Evolutionary conservation across 2,888 invertebrate species (phyloP), one percentile per base, ranked within the genome.

Genomic region (Lathronympha strigana): DNA sequence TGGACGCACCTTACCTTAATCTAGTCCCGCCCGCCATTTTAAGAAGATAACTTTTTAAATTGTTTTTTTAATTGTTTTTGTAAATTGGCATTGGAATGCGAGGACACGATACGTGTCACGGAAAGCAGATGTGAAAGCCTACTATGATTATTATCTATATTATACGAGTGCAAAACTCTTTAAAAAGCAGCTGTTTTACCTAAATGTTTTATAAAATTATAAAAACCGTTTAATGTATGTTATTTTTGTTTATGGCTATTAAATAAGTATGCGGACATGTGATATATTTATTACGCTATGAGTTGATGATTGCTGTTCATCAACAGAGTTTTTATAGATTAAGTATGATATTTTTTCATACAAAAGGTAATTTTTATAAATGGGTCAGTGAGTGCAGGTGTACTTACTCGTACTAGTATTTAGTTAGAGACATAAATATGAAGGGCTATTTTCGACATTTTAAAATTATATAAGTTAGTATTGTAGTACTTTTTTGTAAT

Each of bases 1-100:
- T 21, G 70, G 61, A 70, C 70, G 71, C 82, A 82, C 82, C 82
- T 81, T 82, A 76, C 64, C 66, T 54, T 66, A 61, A 66, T 60
- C 66, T 66, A 66, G 66, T 43, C 23, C 21, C 47, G 23, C 47
- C 66, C 21, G 66, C 54, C 66, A 66, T 66, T 61, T 66, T 61
- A 40, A 62, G 49, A 19, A 57, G 50, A 61, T 61, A 66, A 51
- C 62, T 66, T 66, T 66, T 66, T 51, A 66, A 66, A 62, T 47
- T 61, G 49, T 66, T 66, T 54, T 61, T 60, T 11, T n/a, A n/a
- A n/a, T n/a, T n/a, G n/a, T 38, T 38, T 38, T 38, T 15, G 38
- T 66, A 25, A 50, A 66, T 61, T 66, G 61, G 66, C 66, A 62
- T 33, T 15, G 55, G 62, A 23, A 62, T 62, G 61, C 62, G 36